Percentiles rank a stretch among this genome's conserved stretches.
Conservation (phyloP, 2,888 invertebrate species). For the Eristalis intricaria region DNA sequence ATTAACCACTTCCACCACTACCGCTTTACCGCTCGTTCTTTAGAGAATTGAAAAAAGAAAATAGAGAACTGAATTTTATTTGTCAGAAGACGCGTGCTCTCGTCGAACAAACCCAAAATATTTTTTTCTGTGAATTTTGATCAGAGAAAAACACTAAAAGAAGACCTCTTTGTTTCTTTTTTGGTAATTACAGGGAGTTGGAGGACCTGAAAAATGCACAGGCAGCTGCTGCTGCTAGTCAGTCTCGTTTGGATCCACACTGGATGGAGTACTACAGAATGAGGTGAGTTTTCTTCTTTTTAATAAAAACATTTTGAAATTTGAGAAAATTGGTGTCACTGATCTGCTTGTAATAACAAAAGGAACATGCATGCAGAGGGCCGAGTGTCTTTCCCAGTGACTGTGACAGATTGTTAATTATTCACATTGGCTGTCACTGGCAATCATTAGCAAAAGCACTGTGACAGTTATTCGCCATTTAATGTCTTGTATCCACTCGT, state of each 20-base stretch:
- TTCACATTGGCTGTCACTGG: too few relatives aligned
- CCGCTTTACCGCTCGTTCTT: background rate
- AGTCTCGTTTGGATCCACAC: conserved; percentile 88
- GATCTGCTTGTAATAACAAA: background rate
- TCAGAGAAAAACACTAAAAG: conserved; percentile 79
- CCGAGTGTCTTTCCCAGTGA: background rate
- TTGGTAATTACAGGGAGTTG: conserved; percentile 84
- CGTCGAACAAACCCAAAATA: conserved; percentile 48
- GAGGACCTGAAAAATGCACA: conserved; percentile 91
- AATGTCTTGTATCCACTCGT: too few relatives aligned
- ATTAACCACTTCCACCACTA: background rate
- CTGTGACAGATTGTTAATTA: too few relatives aligned
- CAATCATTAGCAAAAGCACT: too few relatives aligned
- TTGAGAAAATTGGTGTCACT: background rate
- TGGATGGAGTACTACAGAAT: conserved; percentile 94
- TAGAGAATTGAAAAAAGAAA: conserved; percentile 20
- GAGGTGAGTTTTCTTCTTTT: conserved; percentile 81
- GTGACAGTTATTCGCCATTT: too few relatives aligned
- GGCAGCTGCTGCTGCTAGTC: conserved; percentile 84
- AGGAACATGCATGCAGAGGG: too few relatives aligned
- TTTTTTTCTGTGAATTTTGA: conserved; percentile 51
- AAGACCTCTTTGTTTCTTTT: conserved; percentile 60
- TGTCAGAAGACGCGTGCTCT: conserved; percentile 57
- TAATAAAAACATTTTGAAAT: too few relatives aligned
- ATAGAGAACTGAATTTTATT: conserved; percentile 13